phyloP scores from a whole-genome alignment of 2,797 vertebrate genomes.

The Etheostoma nigrum region DNA sequence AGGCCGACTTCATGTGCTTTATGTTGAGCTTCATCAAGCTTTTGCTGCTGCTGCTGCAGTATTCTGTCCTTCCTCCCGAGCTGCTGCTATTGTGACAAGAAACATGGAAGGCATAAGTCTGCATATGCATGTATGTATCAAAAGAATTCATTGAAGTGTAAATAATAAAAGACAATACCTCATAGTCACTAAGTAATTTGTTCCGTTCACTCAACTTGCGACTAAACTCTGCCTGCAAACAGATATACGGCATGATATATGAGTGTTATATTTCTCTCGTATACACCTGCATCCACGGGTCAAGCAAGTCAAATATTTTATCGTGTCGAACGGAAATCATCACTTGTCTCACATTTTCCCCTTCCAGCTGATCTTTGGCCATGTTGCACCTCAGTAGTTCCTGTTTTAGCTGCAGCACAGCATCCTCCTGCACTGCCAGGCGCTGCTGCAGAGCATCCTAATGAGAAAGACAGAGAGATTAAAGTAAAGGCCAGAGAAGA shows the following conservation, averaged over 20 bases:
- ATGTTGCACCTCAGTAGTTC: conserved; percentile 94
- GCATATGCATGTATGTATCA: conserved; percentile 4
- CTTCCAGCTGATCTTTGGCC: conserved; percentile 95
- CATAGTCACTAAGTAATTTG: conserved; percentile 91
- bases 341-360: conserved; percentile 91
- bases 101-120: conserved; percentile 24
- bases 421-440: conserved; percentile 91
- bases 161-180: conserved; percentile 80
- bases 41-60: conserved; percentile 92
- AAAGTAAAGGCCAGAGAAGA: conserved; percentile 56
- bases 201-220: conserved; percentile 93
- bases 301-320: conserved; percentile 49
- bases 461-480: conserved; percentile 65
- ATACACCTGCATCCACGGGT: conserved; percentile 26
- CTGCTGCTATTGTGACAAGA: conserved; percentile 81
- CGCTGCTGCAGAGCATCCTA: conserved; percentile 98
- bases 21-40: conserved; percentile 90
- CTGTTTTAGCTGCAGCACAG: conserved; percentile 97
- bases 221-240: conserved; percentile 91
- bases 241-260: conserved; percentile 32
- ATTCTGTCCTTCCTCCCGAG: conserved; percentile 94
- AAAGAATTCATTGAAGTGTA: conserved; percentile 18
- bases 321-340: conserved; percentile 56
- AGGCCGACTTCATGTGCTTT: conserved; percentile 89
- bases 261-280: conserved; percentile 11